Evolutionary conservation across 2,888 invertebrate species (phyloP), one percentile per base, ranked within the genome.

Genomic region (Habroteleia sp.): DNA sequence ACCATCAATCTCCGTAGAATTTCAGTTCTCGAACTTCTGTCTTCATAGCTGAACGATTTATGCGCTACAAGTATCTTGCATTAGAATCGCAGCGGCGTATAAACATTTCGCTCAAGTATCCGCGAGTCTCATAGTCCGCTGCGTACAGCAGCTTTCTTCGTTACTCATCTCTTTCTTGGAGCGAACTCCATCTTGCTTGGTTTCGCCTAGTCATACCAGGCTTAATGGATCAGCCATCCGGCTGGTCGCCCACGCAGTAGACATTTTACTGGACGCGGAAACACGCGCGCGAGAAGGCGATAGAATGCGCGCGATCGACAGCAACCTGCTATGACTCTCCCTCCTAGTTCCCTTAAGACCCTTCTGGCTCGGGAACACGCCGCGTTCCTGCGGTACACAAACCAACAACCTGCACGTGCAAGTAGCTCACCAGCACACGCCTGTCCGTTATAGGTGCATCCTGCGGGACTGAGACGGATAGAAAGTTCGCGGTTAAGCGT

Each of bases 401-500:
- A 39, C 60, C 13, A 35, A 10, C 33, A 14, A 31, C 29, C 11
- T 58, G 46, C 63, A 63, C 42, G 58, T 63, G 63, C 72, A 71
- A 62, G 62, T 62, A 63, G 62, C 62, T 60, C 60, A 62, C 37
- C 54, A 46, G 27, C 20, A 31, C 27, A 60, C 29, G 11, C 16
- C 16, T 23, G 23, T 10, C 54, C 14, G 42, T 29, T 80, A 77
- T 80, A 79, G 79, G 79, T 80, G 79, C 81, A 79, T 79, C 78
- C 72, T 79, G 42, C 20, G 29, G 20, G 58, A 58, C 48, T 78
- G 78, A 75, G 77, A 68, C 63, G 73, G 74, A 65, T 52, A 74
- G 77, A 77, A 73, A 81, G 77, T 79, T 73, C 65, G 78, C 79
- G 77, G 54, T 66, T 20, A 41, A 8, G 25, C 50, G 75, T 58